Conservation (phyloP, 2,797 vertebrate species). For the Propithecus perrieri region DNA sequence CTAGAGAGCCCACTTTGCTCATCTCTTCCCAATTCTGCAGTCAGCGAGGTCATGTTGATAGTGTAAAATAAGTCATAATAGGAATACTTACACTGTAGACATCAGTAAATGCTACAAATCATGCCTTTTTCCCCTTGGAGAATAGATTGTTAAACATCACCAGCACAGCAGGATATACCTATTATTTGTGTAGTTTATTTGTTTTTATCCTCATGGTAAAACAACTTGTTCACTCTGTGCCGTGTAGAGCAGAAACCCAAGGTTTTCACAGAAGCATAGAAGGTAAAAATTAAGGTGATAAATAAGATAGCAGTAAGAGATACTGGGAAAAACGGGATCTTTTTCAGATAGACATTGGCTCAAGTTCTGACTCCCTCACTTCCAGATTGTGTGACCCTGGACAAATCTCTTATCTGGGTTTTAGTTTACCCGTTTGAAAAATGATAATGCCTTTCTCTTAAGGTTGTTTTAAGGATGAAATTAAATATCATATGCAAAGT, state of each 20-base stretch:
- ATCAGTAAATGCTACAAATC: not conserved
- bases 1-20: not conserved
- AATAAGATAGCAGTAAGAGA: not conserved
- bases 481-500: not conserved
- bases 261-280: not conserved
- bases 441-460: not conserved
- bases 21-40: not conserved
- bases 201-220: not conserved
- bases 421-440: not conserved
- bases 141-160: not conserved
- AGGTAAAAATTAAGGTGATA: not conserved
- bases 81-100: not conserved
- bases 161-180: not conserved
- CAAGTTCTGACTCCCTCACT: not conserved
- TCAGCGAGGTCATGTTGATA: not conserved
- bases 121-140: not conserved
- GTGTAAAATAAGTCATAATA: not conserved
- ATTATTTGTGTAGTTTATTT: not conserved
- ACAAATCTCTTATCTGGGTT: not conserved
- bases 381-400: not conserved
- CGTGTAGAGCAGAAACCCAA: not conserved
- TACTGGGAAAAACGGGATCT: not conserved
- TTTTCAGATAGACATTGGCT: not conserved
- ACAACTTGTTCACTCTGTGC: not conserved
- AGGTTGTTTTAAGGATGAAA: not conserved